These are phyloP conservation scores for Sander lucioperca DNA, from an alignment of 2,113 vertebrate species.

Conservation along the genomic window DNA sequence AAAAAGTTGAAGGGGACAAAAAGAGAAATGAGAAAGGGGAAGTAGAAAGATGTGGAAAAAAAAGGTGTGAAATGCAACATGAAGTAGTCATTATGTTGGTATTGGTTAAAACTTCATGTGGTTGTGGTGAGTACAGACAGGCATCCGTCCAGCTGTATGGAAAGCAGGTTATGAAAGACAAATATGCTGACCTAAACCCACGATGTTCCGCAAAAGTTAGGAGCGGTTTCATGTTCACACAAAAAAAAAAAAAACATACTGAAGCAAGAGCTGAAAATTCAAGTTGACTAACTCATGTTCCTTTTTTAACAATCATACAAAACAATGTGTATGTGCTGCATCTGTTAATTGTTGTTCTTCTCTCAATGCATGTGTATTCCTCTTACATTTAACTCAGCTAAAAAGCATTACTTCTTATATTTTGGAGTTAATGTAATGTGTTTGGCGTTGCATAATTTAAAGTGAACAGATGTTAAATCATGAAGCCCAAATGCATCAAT, in stretches of 20 bases:
- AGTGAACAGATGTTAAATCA: conserved; percentile 15
- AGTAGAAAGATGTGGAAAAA: conserved; percentile 21
- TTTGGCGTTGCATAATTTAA: neutral
- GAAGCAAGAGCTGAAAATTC: conserved; percentile 39
- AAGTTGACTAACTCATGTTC: conserved; percentile 47
- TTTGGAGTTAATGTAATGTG: neutral
- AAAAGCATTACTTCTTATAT: neutral
- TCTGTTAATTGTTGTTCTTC: neutral
- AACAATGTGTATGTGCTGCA: neutral
- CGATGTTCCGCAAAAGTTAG: conserved; percentile 66
- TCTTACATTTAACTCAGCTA: neutral
- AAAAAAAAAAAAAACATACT: conserved; percentile 6
- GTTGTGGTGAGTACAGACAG: conserved; percentile 65
- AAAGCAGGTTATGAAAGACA: conserved; percentile 77
- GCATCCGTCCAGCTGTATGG: conserved; percentile 31
- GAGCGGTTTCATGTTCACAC: conserved; percentile 47
- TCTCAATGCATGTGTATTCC: neutral
- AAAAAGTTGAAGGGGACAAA: conserved; percentile 5
- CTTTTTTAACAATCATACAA: conserved; percentile 26
- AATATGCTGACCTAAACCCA: conserved; percentile 72
- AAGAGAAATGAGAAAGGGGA: conserved; percentile 28
- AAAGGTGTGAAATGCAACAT: conserved; percentile 58
- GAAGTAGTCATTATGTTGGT: conserved; percentile 37
- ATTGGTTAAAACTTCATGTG: conserved; percentile 60
- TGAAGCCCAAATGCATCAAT: conserved; percentile 10